Evolutionary conservation across 2,113 vertebrate genomes (phyloP), one percentile per base, ranked within the genome.

Genomic region (Ceuthmochares aereus): DNA sequence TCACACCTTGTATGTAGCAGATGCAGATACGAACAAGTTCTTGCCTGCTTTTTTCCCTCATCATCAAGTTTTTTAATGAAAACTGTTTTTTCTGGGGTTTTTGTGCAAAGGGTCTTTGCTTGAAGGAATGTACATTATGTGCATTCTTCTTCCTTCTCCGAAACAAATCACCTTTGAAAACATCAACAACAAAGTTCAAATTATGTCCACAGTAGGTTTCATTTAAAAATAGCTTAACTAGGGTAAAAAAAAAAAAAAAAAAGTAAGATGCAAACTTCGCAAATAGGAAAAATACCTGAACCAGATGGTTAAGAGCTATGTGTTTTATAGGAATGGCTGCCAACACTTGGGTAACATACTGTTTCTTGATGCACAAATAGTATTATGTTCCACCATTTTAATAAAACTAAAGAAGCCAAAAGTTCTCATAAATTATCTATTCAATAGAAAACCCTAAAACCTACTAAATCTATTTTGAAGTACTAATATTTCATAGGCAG

Each of bases 161-260:
- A 56, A 66, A 62, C 40, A 70, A 34, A 21, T 36, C 17, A 43
- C 34, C 91, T 92, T 89, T 42, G 34, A 29, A 59, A 55, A 67
- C 34, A 63, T 96, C 90, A 96, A 52, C 29, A 91, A 96, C 78
- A 95, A 97, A 84, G 54, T 89, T 85, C 78, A 96, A 97, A 95
- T 93, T 87, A 72, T 56, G 51, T 74, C 45, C 69, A 73, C 69
- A 84, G 45, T 66, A n/a, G 70, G 62, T 80, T 90, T 82, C 70
- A 96, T 97, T 95, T 94, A 96, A 96, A 95, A 91, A 69, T 95
- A 84, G 54, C 74, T 91, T 90, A 92, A 96, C 56, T 93, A 78
- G 54, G 27, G 6, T 14, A 18, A 56, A n/a, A n/a, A n/a, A n/a
- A n/a, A n/a, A 29, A 25, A 59, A 30, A 80, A 68, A 78, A 68